Conservation (phyloP, 2,888 invertebrate genomes). For the Mylabris sibirica region DNA sequence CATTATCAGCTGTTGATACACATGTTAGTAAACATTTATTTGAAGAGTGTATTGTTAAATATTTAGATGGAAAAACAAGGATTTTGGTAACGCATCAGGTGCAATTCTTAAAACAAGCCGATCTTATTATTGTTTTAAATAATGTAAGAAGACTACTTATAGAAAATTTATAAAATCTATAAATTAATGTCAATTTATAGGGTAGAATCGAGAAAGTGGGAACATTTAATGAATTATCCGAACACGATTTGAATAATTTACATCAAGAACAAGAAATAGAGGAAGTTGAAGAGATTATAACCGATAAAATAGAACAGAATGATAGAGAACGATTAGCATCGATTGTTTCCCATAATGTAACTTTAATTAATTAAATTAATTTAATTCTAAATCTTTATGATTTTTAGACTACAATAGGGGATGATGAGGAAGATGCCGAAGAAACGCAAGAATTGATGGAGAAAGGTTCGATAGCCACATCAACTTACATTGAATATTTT, state of each 20-base stretch:
- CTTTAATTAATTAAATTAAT: conserved; percentile 19
- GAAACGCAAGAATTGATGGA: conserved; percentile 73
- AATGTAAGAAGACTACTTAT: too few relatives aligned
- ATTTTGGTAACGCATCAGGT: conserved; percentile 87
- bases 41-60: conserved; percentile 72
- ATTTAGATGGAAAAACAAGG: conserved; percentile 69
- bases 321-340: conserved; percentile 46
- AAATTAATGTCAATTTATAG: too few relatives aligned
- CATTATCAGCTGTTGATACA: conserved; percentile 81
- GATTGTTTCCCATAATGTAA: conserved; percentile 52
- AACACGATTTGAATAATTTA: conserved; percentile 56
- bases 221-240: conserved; percentile 66
- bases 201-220: conserved; percentile 70
- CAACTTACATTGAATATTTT: conserved; percentile 74
- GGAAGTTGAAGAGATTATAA: conserved; percentile 53
- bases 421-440: conserved; percentile 63
- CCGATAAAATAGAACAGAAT: conserved; percentile 26
- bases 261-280: conserved; percentile 42
- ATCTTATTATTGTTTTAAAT: conserved; percentile 71
- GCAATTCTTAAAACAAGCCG: conserved; percentile 75
- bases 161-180: too few relatives aligned
- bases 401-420: conserved; percentile 51
- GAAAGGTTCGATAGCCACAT: conserved; percentile 69
- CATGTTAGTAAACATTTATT: conserved; percentile 79
- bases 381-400: conserved; percentile 1